Evolutionary conservation across 2,113 vertebrate species (phyloP).

Genomic region (Grammomys surdaster): DNA sequence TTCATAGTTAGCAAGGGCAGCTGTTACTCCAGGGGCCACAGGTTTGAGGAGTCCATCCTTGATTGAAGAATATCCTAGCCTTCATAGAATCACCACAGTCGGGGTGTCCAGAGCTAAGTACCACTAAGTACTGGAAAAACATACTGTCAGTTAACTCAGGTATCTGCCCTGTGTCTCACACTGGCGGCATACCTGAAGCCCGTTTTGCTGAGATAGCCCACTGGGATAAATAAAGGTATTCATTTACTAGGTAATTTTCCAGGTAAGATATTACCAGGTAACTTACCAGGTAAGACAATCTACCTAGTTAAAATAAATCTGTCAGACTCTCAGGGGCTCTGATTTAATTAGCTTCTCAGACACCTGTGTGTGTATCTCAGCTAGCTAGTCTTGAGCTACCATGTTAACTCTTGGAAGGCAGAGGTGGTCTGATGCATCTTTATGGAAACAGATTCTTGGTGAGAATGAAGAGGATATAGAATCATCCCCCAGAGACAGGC

Average conservation of each 20-base stretch:
- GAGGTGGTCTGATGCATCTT: background rate
- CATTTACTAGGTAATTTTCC: too few relatives aligned
- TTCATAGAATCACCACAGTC: background rate
- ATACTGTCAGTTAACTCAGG: background rate
- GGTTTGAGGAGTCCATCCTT: background rate
- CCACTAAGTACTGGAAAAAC: background rate
- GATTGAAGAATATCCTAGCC: background rate
- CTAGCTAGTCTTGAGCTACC: background rate
- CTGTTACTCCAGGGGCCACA: background rate
- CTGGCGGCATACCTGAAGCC: rapidly evolving
- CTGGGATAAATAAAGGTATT: too few relatives aligned
- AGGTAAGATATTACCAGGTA: too few relatives aligned
- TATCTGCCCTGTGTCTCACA: background rate
- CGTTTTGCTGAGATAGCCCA: background rate
- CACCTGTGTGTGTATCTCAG: background rate
- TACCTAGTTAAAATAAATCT: too few relatives aligned
- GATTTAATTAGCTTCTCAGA: background rate
- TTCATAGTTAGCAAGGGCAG: background rate
- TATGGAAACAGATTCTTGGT: background rate
- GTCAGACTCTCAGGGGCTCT: background rate
- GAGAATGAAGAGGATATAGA: background rate
- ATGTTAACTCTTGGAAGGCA: background rate
- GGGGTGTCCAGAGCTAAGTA: background rate
- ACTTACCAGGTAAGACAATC: too few relatives aligned
- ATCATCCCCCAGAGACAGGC: background rate